Conservation (phyloP, 30 jellyfish, hydroid and myxozoan genomes). For the Hydractinia symbiolongicarpus region DNA sequence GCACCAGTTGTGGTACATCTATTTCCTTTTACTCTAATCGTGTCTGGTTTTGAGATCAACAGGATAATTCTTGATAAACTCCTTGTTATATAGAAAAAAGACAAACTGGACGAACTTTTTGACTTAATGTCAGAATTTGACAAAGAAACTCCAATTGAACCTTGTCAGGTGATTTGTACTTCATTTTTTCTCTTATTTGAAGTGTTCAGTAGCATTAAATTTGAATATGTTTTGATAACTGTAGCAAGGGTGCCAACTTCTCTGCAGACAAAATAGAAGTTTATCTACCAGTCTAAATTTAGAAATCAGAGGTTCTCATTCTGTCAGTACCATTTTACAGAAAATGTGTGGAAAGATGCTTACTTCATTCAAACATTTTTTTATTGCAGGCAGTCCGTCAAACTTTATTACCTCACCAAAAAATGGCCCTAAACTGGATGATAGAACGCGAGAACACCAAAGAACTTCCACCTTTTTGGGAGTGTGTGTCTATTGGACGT, state of each 20-base stretch:
- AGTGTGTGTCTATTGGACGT: background rate
- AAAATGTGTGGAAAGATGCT: too few species aligned
- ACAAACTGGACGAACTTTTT: slow-evolving; percentile 47
- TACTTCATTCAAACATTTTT: background rate
- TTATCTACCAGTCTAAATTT: too few species aligned
- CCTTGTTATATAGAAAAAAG: slow-evolving; percentile 24
- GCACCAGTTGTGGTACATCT: background rate
- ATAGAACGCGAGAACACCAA: slow-evolving; percentile 46
- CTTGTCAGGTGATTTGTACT: slow-evolving; percentile 40
- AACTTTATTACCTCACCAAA: slow-evolving; percentile 44
- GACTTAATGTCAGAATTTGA: slow-evolving; percentile 42
- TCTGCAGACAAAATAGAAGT: too few species aligned
- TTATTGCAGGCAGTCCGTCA: slow-evolving; percentile 44
- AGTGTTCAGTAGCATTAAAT: background rate
- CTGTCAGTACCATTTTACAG: too few species aligned
- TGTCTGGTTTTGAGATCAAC: background rate
- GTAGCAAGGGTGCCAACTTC: too few species aligned
- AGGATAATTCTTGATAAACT: background rate
- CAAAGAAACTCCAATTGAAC: slow-evolving; percentile 32
- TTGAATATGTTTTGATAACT: too few species aligned
- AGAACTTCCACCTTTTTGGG: slow-evolving; percentile 70
- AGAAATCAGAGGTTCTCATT: too few species aligned
- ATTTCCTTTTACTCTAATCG: background rate
- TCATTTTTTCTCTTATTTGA: background rate
- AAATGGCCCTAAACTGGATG: slow-evolving; percentile 74